Base-by-base conservation (phyloP, 2,113 vertebrate genomes). In the Tautogolabrus adspersus region DNA sequence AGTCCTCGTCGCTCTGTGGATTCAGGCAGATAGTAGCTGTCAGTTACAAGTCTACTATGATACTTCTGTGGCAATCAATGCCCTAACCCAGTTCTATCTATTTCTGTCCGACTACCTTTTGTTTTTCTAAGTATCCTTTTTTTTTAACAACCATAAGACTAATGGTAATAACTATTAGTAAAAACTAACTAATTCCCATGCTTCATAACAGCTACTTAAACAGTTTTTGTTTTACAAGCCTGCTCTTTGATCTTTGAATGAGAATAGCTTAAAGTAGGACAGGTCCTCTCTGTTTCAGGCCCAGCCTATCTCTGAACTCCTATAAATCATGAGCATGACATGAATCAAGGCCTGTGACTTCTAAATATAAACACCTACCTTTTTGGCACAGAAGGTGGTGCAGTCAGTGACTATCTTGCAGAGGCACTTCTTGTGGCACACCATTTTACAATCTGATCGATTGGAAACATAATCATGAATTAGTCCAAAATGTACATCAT, bases 401-500 rank as follows among this genome's bases (percentile, higher is more conserved):
- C 97, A 99, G 88, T 89, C 92, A 1, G 82, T 96, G 87, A 94
- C 91, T 65, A 99, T 96, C 93, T 96, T 98, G 83, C 84, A 86
- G 80, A 98, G 88, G 66, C 98, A 99, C 75, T 99, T 99, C 94
- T 97, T 99, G 91, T 99, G 98, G 91, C 96, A 99, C 55, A 96
- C 96, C 96, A 98, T 94, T 91, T 99, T 99, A 90, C 98, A 99
- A 83, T 92, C 98, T 99, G 79, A 58, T 70, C 79, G 42, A 62
- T 67, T 44, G 8, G 26, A 9, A 52, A 22, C 15, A 8, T 18
- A 1, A n/a, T 1, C 1, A 7, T n/a, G 8, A 21, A 47, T 49
- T 49, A 18, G 15, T 49, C 3, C 23, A 12, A 26, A 46, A 30
- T 1, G 19, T 0, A n/a, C n/a, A n/a, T n/a, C n/a, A 12, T 49